Base-by-base conservation (phyloP, 2,797 vertebrate species). In the Nyctalus aviator region DNA sequence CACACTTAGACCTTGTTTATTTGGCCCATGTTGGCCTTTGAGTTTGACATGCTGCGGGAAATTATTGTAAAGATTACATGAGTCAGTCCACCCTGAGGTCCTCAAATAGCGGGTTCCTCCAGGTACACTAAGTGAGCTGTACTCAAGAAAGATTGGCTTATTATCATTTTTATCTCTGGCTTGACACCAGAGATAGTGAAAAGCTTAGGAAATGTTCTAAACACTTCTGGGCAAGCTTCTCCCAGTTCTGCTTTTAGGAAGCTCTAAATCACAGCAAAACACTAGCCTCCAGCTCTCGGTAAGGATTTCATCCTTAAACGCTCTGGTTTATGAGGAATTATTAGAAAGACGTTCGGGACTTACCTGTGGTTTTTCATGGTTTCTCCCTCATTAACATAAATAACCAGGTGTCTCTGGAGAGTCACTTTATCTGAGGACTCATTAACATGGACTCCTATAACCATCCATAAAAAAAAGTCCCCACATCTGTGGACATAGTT, bases 311-410 rank as follows among this genome's bases (percentile, higher is more conserved):
- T 59, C 23, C 73, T 76, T 82, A 93, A 93, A 46, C 32, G 71
- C 44, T 69, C 64, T 41, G 6, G 9, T 76, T 88, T 73, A 35
- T n/a, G 44, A 90, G 55, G 88, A 94, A 89, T 37, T 6, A 75
- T 13, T 48, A 71, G 30, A 88, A 68, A 73, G 27, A 69, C 27
- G 7, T 44, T 86, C 81, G 41, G 57, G 48, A 73, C 18, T 46
- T 86, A 50, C 21, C 44, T 44, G 10, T 78, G 27, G 23, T 32
- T 81, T 81, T 88, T 85, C 23, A 53, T 32, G 37, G 35, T 84
- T 44, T 46, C 79, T 75, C 44, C 93, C 48, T 77, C 9, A 87
- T 53, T 76, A 66, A 86, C 41, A 91, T 62, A 79, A 78, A 55
- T 27, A 73, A 79, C n/a, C 57, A 71, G 87, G 25, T 84, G 94